Conservation (phyloP, 2,113 vertebrate genomes). For the Heteronetta atricapilla region DNA sequence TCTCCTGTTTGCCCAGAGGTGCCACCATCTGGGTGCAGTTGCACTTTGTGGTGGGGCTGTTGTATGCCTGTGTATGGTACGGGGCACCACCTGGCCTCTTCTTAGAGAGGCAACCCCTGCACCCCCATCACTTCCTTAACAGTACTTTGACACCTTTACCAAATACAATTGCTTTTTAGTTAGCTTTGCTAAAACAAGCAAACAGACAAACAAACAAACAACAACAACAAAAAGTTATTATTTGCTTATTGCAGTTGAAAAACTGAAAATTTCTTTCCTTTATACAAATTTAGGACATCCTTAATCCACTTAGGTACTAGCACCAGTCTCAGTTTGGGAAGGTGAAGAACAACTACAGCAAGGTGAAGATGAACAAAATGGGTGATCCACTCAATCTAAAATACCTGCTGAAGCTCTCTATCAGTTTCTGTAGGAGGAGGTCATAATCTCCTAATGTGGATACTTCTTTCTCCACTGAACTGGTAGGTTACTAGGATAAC, state of each 20-base stretch:
- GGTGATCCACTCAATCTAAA: background rate
- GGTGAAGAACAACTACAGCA: background rate
- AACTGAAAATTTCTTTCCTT: background rate
- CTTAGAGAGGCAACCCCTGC: background rate
- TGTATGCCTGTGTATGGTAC: rapidly evolving
- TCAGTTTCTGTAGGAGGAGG: background rate
- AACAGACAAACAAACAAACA: no score
- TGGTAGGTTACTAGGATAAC: background rate
- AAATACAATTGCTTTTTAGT: background rate
- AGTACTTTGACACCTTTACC: background rate
- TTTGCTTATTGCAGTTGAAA: background rate
- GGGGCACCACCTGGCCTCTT: rapidly evolving
- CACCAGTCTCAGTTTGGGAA: background rate
- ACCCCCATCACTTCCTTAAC: background rate
- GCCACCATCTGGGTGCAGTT: background rate
- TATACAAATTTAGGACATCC: background rate
- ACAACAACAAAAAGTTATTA: background rate
- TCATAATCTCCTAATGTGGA: background rate
- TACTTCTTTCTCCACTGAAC: background rate
- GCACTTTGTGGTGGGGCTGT: no score
- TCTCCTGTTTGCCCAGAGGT: background rate
- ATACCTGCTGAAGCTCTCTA: background rate
- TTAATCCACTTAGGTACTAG: background rate
- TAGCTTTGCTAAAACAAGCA: background rate
- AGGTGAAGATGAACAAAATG: background rate